Percentiles rank a stretch among this genome's conserved stretches.
Conservation (phyloP, 2,113 vertebrate genomes). For the Crypturellus undulatus region DNA sequence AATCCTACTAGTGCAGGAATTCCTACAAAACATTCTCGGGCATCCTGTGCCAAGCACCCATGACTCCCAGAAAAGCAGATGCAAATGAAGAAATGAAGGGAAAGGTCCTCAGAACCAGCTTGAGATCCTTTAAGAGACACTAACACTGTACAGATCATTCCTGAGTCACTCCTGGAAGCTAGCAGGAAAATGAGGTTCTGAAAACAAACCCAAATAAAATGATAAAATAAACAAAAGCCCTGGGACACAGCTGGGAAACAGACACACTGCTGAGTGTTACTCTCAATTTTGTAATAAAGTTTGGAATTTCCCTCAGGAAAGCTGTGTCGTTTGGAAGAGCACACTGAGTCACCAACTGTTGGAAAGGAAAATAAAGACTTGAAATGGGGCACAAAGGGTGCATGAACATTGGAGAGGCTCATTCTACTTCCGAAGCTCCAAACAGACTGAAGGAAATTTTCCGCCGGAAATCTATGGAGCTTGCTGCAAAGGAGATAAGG, state of each 20-base stretch:
- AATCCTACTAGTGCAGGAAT: neutral
- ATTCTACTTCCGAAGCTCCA: neutral
- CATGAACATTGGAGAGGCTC: fast-evolving
- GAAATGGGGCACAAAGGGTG: neutral
- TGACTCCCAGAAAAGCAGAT: neutral
- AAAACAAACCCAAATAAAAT: neutral
- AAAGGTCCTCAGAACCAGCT: neutral
- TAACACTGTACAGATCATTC: neutral
- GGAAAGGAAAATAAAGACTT: neutral
- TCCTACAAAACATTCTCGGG: neutral
- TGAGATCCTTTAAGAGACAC: neutral
- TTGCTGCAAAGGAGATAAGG: neutral
- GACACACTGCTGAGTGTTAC: neutral
- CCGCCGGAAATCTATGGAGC: neutral
- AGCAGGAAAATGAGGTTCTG: neutral
- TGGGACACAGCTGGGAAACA: conserved; percentile 3
- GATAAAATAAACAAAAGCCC: neutral
- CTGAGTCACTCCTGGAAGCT: neutral
- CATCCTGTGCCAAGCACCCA: neutral
- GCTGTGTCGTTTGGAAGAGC: neutral
- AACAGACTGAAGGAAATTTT: fast-evolving
- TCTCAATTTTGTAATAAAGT: conserved; percentile 15
- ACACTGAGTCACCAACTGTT: neutral
- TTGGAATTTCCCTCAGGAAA: conserved; percentile 54
- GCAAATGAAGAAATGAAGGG: neutral